phyloP scores from a whole-genome alignment of 2,888 invertebrate genomes.

The Campopleginae sp. region DNA sequence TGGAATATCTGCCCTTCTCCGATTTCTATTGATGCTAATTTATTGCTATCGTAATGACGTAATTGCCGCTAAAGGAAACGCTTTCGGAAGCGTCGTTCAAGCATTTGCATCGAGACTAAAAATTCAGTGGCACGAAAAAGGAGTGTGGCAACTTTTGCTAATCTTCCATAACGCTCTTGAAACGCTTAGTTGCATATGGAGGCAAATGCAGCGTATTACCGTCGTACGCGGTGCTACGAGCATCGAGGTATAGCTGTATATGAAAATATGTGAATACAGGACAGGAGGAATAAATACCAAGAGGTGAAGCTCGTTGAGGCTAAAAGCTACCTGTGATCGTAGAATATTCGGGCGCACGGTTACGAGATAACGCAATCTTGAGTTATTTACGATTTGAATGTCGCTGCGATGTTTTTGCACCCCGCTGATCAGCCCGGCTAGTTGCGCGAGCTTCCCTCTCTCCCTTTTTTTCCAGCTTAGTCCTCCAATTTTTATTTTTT shows the following conservation, averaged over 20 bases:
- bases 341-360: conserved; percentile 64
- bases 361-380: conserved; percentile 75
- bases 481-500: conserved; percentile 18
- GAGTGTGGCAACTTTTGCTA: conserved; percentile 13
- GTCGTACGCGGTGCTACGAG: background rate
- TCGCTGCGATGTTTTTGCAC: conserved; percentile 69
- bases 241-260: conserved; percentile 8
- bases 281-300: conserved; percentile 19
- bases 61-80: background rate
- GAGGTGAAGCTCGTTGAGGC: conserved; percentile 40
- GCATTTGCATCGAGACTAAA: background rate
- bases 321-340: conserved; percentile 71
- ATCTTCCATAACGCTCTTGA: conserved; percentile 28
- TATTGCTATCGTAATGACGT: conserved; percentile 12
- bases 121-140: background rate
- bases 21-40: background rate
- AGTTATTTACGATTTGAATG: conserved; percentile 76
- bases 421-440: conserved; percentile 64
- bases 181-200: conserved; percentile 19
- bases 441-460: conserved; percentile 64
- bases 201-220: conserved; percentile 19
- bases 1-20: background rate
- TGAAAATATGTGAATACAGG: background rate
- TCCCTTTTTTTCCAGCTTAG: conserved; percentile 18
- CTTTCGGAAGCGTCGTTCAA: background rate